A percentile compares a stretch with the other conserved stretches of the same genome.
Conservation (phyloP, 2,113 vertebrate genomes). For the Pygathrix nemaeus region DNA sequence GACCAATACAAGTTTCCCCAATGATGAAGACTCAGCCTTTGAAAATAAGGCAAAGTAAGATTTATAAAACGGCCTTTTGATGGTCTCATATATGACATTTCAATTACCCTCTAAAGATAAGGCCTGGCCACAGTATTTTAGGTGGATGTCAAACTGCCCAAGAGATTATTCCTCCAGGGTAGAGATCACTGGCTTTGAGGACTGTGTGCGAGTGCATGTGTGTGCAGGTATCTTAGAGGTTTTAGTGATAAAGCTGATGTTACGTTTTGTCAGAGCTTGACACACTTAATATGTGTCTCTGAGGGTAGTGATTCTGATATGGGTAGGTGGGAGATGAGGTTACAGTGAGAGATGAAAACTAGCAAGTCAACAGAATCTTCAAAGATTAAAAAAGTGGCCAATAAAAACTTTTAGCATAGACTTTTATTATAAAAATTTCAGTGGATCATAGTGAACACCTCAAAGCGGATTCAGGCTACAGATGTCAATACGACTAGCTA, state of each 20-base stretch:
- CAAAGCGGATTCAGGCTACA: neutral
- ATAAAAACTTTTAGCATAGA: conserved; percentile 6
- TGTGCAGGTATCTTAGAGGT: neutral
- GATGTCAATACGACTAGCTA: neutral
- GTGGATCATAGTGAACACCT: neutral
- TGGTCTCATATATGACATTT: neutral
- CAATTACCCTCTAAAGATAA: neutral
- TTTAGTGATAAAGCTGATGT: neutral
- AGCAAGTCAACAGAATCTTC: neutral
- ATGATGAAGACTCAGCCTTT: neutral
- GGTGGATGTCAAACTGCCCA: neutral
- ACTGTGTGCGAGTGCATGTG: neutral
- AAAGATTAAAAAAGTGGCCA: neutral
- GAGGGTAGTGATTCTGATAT: neutral
- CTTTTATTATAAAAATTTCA: neutral
- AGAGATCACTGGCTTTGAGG: neutral
- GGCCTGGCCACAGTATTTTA: neutral
- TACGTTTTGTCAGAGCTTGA: neutral
- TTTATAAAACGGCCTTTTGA: neutral
- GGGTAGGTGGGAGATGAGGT: neutral
- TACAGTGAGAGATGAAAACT: neutral
- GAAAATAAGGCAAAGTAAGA: neutral
- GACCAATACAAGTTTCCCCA: neutral
- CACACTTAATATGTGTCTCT: neutral
- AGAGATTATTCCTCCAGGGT: neutral